phyloP scores from a whole-genome alignment of 2,888 invertebrate genomes.

The Spilosoma lubricipeda region DNA sequence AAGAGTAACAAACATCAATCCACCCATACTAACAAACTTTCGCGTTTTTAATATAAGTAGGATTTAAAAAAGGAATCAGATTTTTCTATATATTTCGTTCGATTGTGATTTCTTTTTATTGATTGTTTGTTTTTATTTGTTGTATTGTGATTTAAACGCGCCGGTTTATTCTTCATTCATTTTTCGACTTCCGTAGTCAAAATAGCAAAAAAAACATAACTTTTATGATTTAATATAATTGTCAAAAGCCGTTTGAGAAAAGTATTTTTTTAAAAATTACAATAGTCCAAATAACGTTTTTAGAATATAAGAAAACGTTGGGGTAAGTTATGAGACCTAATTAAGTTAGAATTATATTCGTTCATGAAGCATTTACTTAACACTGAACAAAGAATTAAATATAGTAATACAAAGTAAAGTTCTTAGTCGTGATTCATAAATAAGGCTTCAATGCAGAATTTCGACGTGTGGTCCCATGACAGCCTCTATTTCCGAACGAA shows the following conservation, averaged over 20 bases:
- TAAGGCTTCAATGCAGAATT: slow-evolving; percentile 35
- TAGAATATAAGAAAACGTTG: not conserved
- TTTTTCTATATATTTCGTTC: no score
- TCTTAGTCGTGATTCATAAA: slow-evolving; percentile 9
- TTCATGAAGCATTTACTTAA: not conserved
- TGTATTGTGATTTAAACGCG: no score
- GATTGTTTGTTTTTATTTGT: no score
- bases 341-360: not conserved
- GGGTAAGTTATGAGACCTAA: not conserved
- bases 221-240: not conserved
- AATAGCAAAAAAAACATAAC: not conserved
- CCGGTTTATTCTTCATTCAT: no score
- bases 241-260: not conserved
- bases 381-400: not conserved
- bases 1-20: no score
- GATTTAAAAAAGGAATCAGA: no score
- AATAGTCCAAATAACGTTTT: not conserved
- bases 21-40: no score
- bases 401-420: not conserved
- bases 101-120: no score
- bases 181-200: no score
- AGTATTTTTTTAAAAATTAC: not conserved
- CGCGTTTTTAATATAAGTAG: no score
- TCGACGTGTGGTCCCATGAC: slow-evolving; percentile 54
- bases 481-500: slow-evolving; percentile 73